Evolutionary conservation across 2,797 vertebrate genomes (phyloP).

Genomic region (Pipistrellus pygmaeus): DNA sequence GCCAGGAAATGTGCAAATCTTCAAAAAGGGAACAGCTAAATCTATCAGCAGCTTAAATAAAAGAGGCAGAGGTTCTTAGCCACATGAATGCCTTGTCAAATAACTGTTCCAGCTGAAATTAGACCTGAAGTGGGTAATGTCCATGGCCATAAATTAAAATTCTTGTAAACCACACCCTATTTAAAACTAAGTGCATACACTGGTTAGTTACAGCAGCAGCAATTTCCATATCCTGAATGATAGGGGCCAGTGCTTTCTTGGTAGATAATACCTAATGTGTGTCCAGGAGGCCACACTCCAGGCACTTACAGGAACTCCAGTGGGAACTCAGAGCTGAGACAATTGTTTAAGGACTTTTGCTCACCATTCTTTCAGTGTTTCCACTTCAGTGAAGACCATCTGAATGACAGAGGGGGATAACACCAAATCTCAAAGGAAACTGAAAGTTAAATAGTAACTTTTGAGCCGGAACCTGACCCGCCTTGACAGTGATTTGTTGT

Average conservation of each 20-base stretch:
- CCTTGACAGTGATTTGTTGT: not conserved
- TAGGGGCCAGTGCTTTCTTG: not conserved
- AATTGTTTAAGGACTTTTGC: not conserved
- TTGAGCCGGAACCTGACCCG: not conserved
- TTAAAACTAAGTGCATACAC: slow-evolving; percentile 2
- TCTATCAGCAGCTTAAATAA: slow-evolving; percentile 57
- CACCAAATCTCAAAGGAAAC: not conserved
- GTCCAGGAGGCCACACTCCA: not conserved
- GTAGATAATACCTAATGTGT: not conserved
- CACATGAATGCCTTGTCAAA: slow-evolving; percentile 41
- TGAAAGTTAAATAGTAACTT: not conserved
- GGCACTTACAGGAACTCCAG: not conserved
- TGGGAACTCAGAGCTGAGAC: not conserved
- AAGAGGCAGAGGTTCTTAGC: slow-evolving; percentile 28
- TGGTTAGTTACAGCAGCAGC: not conserved
- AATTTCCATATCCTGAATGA: not conserved
- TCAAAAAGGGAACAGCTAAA: slow-evolving; percentile 59
- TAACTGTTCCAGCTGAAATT: slow-evolving; percentile 26
- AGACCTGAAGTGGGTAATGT: slow-evolving; percentile 55
- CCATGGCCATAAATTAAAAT: slow-evolving; percentile 61
- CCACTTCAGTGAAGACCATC: not conserved
- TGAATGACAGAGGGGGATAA: not conserved
- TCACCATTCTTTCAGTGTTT: not conserved
- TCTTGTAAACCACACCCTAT: slow-evolving; percentile 25
- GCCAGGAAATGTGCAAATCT: slow-evolving; percentile 68